phyloP scores from a whole-genome alignment of 1,140 invertebrate species.

The Popillia japonica region DNA sequence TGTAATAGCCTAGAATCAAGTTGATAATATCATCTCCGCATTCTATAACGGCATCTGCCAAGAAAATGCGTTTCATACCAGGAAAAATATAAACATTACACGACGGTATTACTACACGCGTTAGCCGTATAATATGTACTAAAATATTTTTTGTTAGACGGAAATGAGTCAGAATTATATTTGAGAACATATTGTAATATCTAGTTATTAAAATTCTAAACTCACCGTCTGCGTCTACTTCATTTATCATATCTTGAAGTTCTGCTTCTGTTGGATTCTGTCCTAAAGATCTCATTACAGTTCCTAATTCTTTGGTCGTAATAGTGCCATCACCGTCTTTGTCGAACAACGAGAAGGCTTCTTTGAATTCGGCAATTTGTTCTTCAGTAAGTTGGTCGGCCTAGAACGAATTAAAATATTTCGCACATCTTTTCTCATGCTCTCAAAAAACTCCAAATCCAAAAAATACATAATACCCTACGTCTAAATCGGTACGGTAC shows the following conservation, averaged over 20 bases:
- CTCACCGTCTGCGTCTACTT: slow-evolving; percentile 99
- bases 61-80: slow-evolving; percentile 4
- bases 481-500: slow-evolving; percentile 1
- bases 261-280: slow-evolving; percentile 99
- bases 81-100: neutral
- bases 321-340: slow-evolving; percentile 99
- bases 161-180: slow-evolving; percentile 28
- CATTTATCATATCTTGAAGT: slow-evolving; percentile 99
- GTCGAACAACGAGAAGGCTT: slow-evolving; percentile 99
- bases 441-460: neutral
- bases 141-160: neutral
- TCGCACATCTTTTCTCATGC: neutral
- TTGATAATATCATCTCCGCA: too few relatives aligned
- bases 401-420: slow-evolving; percentile 62
- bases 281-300: slow-evolving; percentile 97
- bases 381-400: slow-evolving; percentile 98
- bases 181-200: neutral
- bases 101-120: neutral
- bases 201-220: slow-evolving; percentile 50
- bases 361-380: slow-evolving; percentile 99
- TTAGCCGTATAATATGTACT: too few relatives aligned
- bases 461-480: too few relatives aligned
- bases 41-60: neutral
- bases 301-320: slow-evolving; percentile 99
- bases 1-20: too few relatives aligned